These are phyloP conservation scores for Brachylomia viminalis DNA, from an alignment of 2,888 invertebrate genomes.

Conservation along the genomic window DNA sequence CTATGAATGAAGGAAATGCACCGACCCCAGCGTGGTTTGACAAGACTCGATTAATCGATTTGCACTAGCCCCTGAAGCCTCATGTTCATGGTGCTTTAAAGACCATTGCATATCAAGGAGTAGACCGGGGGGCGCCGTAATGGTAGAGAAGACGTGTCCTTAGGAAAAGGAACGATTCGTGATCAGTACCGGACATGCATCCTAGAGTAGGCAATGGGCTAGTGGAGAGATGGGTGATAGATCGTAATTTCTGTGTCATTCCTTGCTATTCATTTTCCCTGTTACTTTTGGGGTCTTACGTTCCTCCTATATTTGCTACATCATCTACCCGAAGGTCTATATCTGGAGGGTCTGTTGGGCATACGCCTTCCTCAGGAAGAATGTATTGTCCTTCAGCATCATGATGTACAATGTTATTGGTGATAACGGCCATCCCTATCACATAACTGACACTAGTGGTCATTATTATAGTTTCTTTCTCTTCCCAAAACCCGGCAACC, in stretches of 20 bases:
- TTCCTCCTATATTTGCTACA: not conserved
- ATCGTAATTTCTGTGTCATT: not conserved
- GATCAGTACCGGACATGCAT: too few relatives aligned
- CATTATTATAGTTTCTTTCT: not conserved
- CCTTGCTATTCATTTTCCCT: not conserved
- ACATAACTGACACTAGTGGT: not conserved
- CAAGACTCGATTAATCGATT: too few relatives aligned
- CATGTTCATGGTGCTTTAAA: too few relatives aligned
- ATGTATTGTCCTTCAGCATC: not conserved
- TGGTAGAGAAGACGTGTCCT: too few relatives aligned
- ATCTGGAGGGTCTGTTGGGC: not conserved
- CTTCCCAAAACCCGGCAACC: conserved; percentile 21
- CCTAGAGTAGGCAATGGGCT: too few relatives aligned
- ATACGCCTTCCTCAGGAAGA: not conserved
- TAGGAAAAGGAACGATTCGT: too few relatives aligned
- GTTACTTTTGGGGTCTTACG: not conserved
- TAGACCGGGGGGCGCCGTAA: too few relatives aligned
- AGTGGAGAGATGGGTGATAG: too few relatives aligned
- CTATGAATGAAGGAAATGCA: too few relatives aligned
- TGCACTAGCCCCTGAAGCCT: too few relatives aligned
- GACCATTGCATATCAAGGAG: too few relatives aligned
- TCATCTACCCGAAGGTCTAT: not conserved
- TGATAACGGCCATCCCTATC: not conserved
- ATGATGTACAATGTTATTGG: not conserved
- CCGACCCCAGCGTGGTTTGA: too few relatives aligned